phyloP scores from a whole-genome alignment of 2,888 invertebrate genomes.

The Polietes domitor region DNA sequence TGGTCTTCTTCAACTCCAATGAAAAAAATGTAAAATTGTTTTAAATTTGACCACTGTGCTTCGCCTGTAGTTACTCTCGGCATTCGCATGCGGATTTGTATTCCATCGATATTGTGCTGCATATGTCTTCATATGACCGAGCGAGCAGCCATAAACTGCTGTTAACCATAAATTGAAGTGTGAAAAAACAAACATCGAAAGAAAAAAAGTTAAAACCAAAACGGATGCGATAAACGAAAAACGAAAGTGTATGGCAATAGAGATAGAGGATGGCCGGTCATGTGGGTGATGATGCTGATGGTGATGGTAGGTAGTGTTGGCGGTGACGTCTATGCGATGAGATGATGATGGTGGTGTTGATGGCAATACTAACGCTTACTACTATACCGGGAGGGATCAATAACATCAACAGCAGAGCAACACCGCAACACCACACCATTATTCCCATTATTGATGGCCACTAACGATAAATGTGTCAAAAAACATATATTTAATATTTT shows the following conservation, averaged over 20 bases:
- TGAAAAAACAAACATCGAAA: background rate
- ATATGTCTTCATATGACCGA: conserved; percentile 18
- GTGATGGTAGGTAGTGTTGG: background rate
- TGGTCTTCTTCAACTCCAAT: too few relatives aligned
- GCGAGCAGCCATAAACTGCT: conserved; percentile 18
- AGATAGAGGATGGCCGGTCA: background rate
- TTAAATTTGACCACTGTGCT: background rate
- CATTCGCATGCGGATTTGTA: conserved; percentile 1
- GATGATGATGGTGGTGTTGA: background rate
- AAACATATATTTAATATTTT: conserved; percentile 35
- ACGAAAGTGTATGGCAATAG: conserved; percentile 4
- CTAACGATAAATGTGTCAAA: conserved; percentile 58
- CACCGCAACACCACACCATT: too few relatives aligned
- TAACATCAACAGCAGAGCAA: background rate
- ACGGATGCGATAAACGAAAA: conserved; percentile 12
- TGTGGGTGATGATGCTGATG: background rate
- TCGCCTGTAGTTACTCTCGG: background rate
- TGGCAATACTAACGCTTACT: background rate
- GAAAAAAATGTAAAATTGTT: too few relatives aligned
- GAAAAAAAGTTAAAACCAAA: conserved; percentile 9
- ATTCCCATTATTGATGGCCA: conserved; percentile 49
- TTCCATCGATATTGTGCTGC: background rate
- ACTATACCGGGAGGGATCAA: conserved; percentile 36
- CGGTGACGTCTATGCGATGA: too few relatives aligned
- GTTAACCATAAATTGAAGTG: conserved; percentile 45